Conservation (phyloP, 1,140 invertebrate genomes). For the Apocrypta bakeri region DNA sequence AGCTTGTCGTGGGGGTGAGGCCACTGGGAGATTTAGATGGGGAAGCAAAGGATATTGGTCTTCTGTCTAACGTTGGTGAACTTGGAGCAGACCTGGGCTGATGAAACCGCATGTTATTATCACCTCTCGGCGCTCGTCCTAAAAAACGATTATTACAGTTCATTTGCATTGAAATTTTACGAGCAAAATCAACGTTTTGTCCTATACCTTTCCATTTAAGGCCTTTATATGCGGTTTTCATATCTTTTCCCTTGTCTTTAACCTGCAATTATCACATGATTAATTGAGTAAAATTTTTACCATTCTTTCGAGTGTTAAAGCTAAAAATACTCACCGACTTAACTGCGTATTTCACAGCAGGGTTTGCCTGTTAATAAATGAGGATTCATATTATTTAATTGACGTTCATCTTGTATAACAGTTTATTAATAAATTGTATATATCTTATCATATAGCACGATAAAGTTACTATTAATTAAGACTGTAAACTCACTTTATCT, state of each 20-base stretch:
- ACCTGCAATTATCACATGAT: constrained; percentile 74
- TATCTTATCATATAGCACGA: neutral
- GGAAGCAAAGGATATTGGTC: constrained; percentile 69
- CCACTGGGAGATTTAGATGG: constrained; percentile 69
- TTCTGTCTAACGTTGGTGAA: constrained; percentile 78
- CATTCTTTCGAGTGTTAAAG: neutral
- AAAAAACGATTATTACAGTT: constrained; percentile 31
- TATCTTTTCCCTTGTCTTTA: constrained; percentile 84
- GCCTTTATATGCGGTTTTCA: constrained; percentile 84
- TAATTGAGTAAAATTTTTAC: neutral
- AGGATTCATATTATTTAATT: neutral
- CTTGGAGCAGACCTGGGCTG: constrained; percentile 80
- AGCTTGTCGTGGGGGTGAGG: constrained; percentile 71
- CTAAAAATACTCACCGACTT: constrained; percentile 80
- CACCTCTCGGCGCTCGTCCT: constrained; percentile 71
- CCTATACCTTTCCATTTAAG: constrained; percentile 79
- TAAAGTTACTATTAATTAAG: neutral
- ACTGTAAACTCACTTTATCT: constrained; percentile 77
- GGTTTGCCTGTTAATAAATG: constrained; percentile 79
- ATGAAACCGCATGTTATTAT: constrained; percentile 67
- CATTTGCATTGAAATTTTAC: constrained; percentile 23
- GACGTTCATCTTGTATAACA: no score
- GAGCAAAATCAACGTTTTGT: constrained; percentile 25
- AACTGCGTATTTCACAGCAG: constrained; percentile 86
- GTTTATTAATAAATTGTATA: constrained; percentile 2